A percentile compares a stretch with the other conserved stretches of the same genome.
phyloP scores from a whole-genome alignment of 2,888 invertebrate species.

The Volucella inanis region DNA sequence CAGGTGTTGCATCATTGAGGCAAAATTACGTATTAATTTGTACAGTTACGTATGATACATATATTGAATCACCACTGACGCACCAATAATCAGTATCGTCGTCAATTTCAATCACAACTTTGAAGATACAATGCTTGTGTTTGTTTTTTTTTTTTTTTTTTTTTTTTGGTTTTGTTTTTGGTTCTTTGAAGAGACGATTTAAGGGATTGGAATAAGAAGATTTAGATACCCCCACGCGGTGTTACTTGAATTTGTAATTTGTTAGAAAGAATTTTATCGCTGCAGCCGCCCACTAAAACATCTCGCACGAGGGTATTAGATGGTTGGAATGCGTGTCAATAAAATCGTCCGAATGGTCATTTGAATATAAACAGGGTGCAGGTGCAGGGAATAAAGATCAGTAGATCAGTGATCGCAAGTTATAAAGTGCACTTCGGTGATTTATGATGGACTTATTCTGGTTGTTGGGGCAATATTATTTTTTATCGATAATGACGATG shows the following conservation, averaged over 20 bases:
- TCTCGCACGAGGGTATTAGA: slow-evolving; percentile 9
- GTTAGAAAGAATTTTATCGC: slow-evolving; percentile 8
- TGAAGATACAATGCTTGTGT: neutral
- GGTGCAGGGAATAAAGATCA: slow-evolving; percentile 14
- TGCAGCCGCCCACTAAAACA: slow-evolving; percentile 7
- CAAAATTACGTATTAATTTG: slow-evolving; percentile 51
- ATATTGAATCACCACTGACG: slow-evolving; percentile 55
- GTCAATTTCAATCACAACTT: slow-evolving; percentile 31
- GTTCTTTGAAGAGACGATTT: neutral
- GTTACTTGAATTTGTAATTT: slow-evolving; percentile 14
- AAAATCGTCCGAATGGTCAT: slow-evolving; percentile 19
- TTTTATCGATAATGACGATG: neutral
- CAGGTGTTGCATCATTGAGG: slow-evolving; percentile 68
- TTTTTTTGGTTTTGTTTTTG: neutral
- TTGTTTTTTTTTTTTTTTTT: too few relatives aligned
- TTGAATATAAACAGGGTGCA: slow-evolving; percentile 27
- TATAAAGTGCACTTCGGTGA: neutral
- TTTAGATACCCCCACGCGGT: slow-evolving; percentile 21
- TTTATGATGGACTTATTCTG: neutral
- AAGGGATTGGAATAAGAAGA: slow-evolving; percentile 19
- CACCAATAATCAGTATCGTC: too few relatives aligned
- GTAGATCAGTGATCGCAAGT: slow-evolving; percentile 12
- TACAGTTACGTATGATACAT: slow-evolving; percentile 6
- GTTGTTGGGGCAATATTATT: neutral
- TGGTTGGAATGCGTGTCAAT: slow-evolving; percentile 23